Evolutionary conservation across 2,797 vertebrate species (phyloP).

Genomic region (Mus minutoides): DNA sequence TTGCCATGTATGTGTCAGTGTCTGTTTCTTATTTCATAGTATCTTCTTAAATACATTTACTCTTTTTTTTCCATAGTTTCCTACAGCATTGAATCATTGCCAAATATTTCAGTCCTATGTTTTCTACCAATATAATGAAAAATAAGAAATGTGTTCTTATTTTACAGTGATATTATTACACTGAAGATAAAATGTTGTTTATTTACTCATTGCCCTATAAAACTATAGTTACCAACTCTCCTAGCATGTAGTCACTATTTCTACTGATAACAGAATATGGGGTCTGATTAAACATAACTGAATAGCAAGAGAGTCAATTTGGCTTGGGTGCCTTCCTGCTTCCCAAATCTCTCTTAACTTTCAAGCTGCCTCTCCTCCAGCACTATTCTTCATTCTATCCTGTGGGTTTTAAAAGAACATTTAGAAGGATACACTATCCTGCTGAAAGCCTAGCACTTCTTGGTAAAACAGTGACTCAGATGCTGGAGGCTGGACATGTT

Average conservation of each 20-base stretch:
- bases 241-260: neutral
- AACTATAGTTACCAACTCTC: neutral
- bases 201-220: neutral
- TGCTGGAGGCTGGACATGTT: neutral
- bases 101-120: neutral
- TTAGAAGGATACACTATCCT: neutral
- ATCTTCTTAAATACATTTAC: neutral
- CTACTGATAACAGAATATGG: neutral
- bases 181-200: neutral
- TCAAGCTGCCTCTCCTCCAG: neutral
- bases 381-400: neutral
- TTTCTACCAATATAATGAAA: neutral
- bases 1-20: neutral
- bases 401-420: neutral
- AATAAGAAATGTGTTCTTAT: neutral
- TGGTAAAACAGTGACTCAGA: neutral
- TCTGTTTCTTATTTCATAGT: neutral
- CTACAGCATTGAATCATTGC: neutral
- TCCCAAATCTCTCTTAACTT: neutral
- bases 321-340: neutral
- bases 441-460: neutral
- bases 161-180: neutral
- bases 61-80: neutral
- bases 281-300: neutral
- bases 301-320: neutral